Conservation (phyloP, 2,797 vertebrate genomes). For the Enteromius radiatus region DNA sequence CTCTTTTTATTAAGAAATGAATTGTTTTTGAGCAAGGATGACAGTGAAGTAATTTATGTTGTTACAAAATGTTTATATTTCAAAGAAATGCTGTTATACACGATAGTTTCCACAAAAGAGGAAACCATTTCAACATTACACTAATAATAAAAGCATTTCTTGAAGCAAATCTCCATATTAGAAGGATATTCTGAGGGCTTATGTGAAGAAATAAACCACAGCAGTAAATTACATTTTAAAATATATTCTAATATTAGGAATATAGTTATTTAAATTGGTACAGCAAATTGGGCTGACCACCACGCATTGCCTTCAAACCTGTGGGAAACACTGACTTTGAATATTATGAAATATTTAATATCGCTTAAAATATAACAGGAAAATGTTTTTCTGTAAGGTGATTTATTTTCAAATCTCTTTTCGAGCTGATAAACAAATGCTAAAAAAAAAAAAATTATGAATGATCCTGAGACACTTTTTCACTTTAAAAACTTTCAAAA, state of each 20-base stretch:
- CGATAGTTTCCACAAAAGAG: too few species aligned
- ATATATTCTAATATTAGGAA: neutral
- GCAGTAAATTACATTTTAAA: neutral
- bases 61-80: neutral
- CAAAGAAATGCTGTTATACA: neutral
- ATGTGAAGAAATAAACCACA: neutral
- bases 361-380: neutral
- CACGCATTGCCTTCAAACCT: too few species aligned
- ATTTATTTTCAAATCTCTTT: neutral
- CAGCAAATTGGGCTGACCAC: too few species aligned
- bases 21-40: neutral
- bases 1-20: neutral
- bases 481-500: neutral
- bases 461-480: neutral
- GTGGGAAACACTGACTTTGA: too few species aligned
- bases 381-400: neutral
- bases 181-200: too few species aligned
- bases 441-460: too few species aligned
- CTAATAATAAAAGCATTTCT: too few species aligned
- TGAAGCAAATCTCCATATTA: too few species aligned
- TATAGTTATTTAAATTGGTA: neutral
- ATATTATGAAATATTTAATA: neutral
- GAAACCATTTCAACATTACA: too few species aligned
- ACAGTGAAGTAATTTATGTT: neutral
- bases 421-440: neutral